Conservation (phyloP, 2,797 vertebrate species). For the Cryptoprocta ferox region DNA sequence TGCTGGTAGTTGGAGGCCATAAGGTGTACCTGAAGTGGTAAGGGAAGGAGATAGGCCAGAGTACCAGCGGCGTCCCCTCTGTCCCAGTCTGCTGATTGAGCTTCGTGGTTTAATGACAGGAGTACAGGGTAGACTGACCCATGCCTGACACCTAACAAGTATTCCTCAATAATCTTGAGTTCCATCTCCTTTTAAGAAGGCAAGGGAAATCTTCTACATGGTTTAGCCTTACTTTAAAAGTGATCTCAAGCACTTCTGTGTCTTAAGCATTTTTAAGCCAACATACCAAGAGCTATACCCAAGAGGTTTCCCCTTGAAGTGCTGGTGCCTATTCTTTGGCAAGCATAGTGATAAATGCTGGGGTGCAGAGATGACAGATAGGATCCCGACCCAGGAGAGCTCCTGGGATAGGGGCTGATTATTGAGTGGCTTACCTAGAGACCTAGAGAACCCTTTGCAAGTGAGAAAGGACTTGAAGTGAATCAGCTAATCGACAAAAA, state of each 20-base stretch:
- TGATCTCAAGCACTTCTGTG: background rate
- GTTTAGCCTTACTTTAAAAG: background rate
- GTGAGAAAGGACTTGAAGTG: background rate
- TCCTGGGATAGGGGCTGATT: background rate
- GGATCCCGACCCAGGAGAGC: background rate
- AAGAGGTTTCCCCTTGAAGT: background rate
- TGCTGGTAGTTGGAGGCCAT: background rate
- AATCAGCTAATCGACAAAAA: background rate
- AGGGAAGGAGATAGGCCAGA: background rate
- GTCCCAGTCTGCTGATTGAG: background rate
- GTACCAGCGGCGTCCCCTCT: background rate
- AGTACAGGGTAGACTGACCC: background rate
- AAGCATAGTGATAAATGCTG: background rate
- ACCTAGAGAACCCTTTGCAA: background rate
- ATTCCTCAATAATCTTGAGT: background rate
- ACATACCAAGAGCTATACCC: background rate
- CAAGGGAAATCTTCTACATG: background rate
- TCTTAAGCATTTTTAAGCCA: background rate
- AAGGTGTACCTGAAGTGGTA: background rate
- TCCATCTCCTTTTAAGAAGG: background rate
- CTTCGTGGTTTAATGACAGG: background rate
- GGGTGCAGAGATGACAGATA: background rate
- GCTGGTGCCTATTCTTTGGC: accelerated
- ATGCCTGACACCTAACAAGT: background rate
- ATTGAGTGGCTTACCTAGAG: background rate